Base-by-base conservation (phyloP, 1,140 invertebrate species). In the Drosophila ficusphila region DNA sequence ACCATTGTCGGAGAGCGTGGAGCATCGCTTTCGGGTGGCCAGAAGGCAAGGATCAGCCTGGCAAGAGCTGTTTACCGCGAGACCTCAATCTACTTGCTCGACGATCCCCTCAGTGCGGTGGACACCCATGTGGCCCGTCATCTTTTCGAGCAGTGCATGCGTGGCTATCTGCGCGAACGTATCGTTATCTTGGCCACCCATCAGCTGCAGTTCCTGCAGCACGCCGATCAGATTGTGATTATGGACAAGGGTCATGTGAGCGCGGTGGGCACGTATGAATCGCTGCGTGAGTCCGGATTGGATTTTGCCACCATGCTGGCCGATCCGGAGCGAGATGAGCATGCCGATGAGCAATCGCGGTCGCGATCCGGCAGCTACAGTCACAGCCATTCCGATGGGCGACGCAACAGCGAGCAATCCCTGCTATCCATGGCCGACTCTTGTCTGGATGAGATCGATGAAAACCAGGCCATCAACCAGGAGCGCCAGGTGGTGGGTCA, bases 1-100 rank as follows among this genome's bases (percentile, higher is more conserved):
- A 99, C 97, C 0, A 92, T 97, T 18, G 97, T 99, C 2, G 98
- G 98, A 2, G 94, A 96, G 70, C 93, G 96, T 49, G 98, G 98
- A 18, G 95, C 97, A 12, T 95, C 93, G 72, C 91, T 97, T 19
- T 97, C 96, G 90, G 98, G 97, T 51, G 97, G 98, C 19, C 98
- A 99, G 92, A 95, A 96, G 62, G 97, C 97, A 0, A 93, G 97
- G 78, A 96, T 99, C 3, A 97, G 96, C 86, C 92, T 98, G 18
- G 97, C 97, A 0, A 94, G 97, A 56, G 95, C 96, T 1, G 93
- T 97, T 6, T 98, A 98, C 90, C 94, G 94, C 23, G 93, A 96
- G 69, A 95, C 96, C 0, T 95, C 96, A 77, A 95, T 98, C 48
- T 97, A 97, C 91, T 85, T 97, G 5, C 90, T 97, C 38, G 96